Conservation (phyloP, 1,140 invertebrate genomes). For the Bombus picipes region DNA sequence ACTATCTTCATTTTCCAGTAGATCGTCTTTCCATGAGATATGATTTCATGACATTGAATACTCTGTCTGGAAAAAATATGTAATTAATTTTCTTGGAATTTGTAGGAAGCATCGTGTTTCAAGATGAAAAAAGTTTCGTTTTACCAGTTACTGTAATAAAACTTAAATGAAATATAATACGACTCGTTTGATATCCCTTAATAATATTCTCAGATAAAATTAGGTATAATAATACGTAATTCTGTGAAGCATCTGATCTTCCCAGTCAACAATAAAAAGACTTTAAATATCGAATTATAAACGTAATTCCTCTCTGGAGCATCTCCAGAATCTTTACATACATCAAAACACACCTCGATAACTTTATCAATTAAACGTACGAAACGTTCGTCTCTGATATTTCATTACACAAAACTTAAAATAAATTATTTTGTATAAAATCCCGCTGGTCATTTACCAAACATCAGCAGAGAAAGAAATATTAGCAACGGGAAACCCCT, state of each 20-base stretch:
- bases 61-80: background rate
- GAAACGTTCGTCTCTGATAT: background rate
- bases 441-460: background rate
- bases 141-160: background rate
- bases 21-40: background rate
- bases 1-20: too few relatives aligned
- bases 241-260: too few relatives aligned
- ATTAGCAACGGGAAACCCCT: background rate
- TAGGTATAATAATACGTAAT: too few relatives aligned
- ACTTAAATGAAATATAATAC: too few relatives aligned
- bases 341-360: background rate
- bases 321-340: background rate
- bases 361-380: background rate
- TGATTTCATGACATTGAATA: background rate
- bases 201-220: too few relatives aligned
- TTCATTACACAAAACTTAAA: background rate
- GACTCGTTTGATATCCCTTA: too few relatives aligned
- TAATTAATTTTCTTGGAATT: background rate
- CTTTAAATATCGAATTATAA: background rate
- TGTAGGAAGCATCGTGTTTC: background rate
- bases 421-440: background rate
- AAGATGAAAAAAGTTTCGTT: background rate
- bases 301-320: background rate
- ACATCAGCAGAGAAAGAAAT: background rate
- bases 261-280: too few relatives aligned